A percentile compares a stretch with the other conserved stretches of the same genome.
Evolutionary conservation across 1,140 invertebrate genomes (phyloP).

Genomic region (Panagrolaimus sp.): DNA sequence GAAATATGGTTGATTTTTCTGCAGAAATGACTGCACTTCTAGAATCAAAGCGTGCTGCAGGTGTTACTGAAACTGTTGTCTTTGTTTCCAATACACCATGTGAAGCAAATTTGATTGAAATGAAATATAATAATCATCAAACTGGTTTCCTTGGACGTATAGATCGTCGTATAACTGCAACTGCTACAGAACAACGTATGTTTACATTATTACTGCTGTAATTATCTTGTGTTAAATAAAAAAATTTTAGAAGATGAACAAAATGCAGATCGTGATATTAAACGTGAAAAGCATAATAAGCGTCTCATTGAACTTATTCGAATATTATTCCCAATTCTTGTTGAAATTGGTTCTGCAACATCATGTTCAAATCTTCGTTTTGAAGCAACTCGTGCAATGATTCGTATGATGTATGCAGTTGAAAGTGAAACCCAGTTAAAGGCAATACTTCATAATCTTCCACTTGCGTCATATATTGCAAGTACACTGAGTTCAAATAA

Average conservation of each 20-base stretch:
- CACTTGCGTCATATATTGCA: slow-evolving; percentile 40
- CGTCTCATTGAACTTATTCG: slow-evolving; percentile 29
- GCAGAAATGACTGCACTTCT: slow-evolving; percentile 20
- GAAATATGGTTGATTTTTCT: slow-evolving; percentile 1
- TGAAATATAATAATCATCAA: slow-evolving; percentile 17
- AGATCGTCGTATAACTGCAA: slow-evolving; percentile 10
- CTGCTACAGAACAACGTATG: slow-evolving; percentile 2
- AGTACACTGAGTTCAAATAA: slow-evolving; percentile 45
- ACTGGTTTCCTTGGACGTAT: slow-evolving; percentile 2
- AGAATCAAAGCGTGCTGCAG: slow-evolving; percentile 12
- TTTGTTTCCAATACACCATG: slow-evolving; percentile 30
- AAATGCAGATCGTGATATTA: slow-evolving; percentile 22
- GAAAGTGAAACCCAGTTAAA: slow-evolving; percentile 29
- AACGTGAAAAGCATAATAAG: slow-evolving; percentile 26
- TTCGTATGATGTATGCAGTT: slow-evolving; percentile 52
- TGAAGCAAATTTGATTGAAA: slow-evolving; percentile 28
- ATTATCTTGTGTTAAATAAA: too few species aligned
- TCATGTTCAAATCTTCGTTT: slow-evolving; percentile 31
- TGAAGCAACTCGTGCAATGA: slow-evolving; percentile 45
- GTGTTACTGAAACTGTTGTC: slow-evolving; percentile 11
- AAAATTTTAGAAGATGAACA: background rate
- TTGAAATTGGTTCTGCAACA: slow-evolving; percentile 49
- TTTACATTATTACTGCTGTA: too few species aligned
- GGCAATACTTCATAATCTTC: slow-evolving; percentile 30
- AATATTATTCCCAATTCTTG: slow-evolving; percentile 48